These are phyloP conservation scores for Latrodectus hesperus DNA, from an alignment of 2,888 invertebrate genomes.

Conservation along the genomic window DNA sequence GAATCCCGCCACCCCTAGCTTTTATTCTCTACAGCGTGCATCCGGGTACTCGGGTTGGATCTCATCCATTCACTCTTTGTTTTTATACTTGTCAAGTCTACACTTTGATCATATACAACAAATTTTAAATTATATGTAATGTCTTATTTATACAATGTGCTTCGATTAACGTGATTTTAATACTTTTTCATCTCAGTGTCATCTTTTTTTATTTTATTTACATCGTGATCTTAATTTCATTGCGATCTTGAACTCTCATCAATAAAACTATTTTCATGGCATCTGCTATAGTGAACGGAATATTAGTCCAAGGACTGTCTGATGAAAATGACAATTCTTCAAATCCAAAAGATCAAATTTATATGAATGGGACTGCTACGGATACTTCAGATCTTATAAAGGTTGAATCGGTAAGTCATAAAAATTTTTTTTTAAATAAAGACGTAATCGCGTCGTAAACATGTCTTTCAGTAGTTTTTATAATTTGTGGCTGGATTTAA, in stretches of 20 bases:
- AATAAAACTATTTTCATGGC: conserved; percentile 43
- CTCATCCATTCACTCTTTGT: conserved; percentile 49
- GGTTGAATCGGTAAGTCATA: conserved; percentile 25
- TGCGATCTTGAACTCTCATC: conserved; percentile 24
- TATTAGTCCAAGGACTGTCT: conserved; percentile 50
- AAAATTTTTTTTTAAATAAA: too few species aligned
- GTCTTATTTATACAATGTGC: neutral
- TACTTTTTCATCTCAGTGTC: neutral
- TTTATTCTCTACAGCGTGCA: conserved; percentile 48
- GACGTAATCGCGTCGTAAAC: too few species aligned
- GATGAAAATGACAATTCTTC: conserved; percentile 66
- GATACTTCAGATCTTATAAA: conserved; percentile 64
- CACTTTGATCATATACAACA: neutral
- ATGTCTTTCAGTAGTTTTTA: too few species aligned
- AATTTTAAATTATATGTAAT: conserved; percentile 11
- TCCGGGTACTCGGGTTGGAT: conserved; percentile 52
- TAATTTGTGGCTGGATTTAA: too few species aligned
- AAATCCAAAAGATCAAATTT: conserved; percentile 54
- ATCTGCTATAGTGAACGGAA: conserved; percentile 59
- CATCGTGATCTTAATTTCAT: conserved; percentile 11
- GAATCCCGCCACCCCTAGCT: conserved; percentile 33
- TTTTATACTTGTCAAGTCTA: conserved; percentile 56
- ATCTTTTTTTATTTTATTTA: conserved; percentile 21
- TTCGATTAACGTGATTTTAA: conserved; percentile 26
- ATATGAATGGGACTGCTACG: conserved; percentile 66